Base-by-base conservation (phyloP, 2,797 vertebrate genomes). In the Chelmon rostratus region DNA sequence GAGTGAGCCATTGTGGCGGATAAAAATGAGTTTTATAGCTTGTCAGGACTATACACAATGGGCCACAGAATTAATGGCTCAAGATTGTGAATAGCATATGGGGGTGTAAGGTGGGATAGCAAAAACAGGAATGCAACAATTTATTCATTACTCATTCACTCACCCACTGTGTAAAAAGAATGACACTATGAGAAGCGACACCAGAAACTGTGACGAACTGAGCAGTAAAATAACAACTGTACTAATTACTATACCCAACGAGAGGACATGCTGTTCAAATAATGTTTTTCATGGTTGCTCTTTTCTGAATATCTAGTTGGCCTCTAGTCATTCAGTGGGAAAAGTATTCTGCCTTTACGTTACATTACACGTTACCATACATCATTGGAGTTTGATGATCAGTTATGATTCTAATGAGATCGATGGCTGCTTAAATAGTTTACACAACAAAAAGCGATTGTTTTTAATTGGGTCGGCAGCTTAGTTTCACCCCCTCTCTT, bases 41-140 rank as follows among this genome's bases (percentile, higher is more conserved):
- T 86, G 82, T 85, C 84, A 88, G 70, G 31, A 54, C 11, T 40
- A 28, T 40, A 59, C 83, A 90, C 87, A 90, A 82, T 85, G 69
- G 78, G 49, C 44, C 47, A 54, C 64, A 54, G 66, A 86, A 86
- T 81, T 58, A 85, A 58, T 71, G 57, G 47, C 63, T 76, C 69
- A 68, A 71, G 56, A 73, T 40, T 65, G 38, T 71, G 79, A 82
- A 79, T 79, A 62, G 44, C 44, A 62, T 38, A 71, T 59, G 81
- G 31, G 77, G 73, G 68, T 75, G 68, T 83, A 38, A 81, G 64
- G 50, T 76, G 56, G 86, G 62, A 76, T 56, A 38, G 53, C 38
- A 80, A 77, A 67, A 71, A 56, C 28, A 68, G 37, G 88, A 77
- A 68, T 72, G 37, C 38, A 81, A 70, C 31, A 83, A 76, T 84